A percentile compares a stretch with the other conserved stretches of the same genome.
Evolutionary conservation across 2,888 invertebrate genomes (phyloP).

Genomic region (Zaprionus bogoriensis): DNA sequence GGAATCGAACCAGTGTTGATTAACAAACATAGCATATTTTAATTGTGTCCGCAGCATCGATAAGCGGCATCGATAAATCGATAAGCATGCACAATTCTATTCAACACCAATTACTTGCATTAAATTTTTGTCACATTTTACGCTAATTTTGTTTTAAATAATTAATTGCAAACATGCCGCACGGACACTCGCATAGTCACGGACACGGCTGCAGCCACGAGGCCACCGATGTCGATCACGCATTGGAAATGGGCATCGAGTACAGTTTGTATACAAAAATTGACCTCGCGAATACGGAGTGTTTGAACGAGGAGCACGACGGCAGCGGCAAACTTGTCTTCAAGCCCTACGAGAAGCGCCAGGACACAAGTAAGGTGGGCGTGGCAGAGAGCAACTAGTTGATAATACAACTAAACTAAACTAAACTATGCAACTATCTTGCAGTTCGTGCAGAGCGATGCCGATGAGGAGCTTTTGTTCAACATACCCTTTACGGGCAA

Average conservation of each 20-base stretch:
- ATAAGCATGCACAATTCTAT: conserved; percentile 16
- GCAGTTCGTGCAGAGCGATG: conserved; percentile 97
- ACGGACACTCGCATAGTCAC: conserved; percentile 81
- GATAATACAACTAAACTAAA: background rate
- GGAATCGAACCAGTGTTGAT: background rate
- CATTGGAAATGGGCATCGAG: conserved; percentile 82
- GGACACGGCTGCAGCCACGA: conserved; percentile 80
- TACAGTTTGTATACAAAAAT: conserved; percentile 93
- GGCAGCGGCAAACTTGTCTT: conserved; percentile 95
- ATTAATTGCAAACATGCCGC: conserved; percentile 73
- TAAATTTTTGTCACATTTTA: conserved; percentile 39
- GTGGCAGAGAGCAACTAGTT: no score
- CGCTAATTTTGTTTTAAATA: conserved; percentile 4
- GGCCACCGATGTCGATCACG: conserved; percentile 80
- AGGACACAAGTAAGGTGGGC: conserved; percentile 89
- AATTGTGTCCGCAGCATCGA: background rate
- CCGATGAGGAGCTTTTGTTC: conserved; percentile 96
- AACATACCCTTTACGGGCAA: conserved; percentile 98
- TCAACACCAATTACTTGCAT: conserved; percentile 45
- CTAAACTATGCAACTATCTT: conserved; percentile 40
- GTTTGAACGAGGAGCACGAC: conserved; percentile 94
- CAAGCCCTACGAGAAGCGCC: conserved; percentile 94
- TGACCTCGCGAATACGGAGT: conserved; percentile 92
- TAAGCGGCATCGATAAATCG: conserved; percentile 24
- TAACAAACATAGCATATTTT: conserved; percentile 2